These are phyloP conservation scores for Pterobdella sp. DNA, from an alignment of 2,888 invertebrate genomes.

Conservation along the genomic window DNA sequence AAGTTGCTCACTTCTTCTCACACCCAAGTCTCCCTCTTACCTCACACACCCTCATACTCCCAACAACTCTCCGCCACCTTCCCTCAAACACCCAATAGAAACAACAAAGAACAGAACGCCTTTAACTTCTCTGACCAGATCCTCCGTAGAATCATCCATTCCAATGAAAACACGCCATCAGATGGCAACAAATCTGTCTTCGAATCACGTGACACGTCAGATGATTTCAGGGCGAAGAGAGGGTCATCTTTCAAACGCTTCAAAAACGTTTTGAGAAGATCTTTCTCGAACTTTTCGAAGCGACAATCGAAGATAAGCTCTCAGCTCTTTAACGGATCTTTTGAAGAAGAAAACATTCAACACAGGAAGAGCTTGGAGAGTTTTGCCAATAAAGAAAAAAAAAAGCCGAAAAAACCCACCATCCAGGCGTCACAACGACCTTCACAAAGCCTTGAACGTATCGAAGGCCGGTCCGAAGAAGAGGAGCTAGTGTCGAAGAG, in stretches of 20 bases:
- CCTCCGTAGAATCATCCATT: background rate
- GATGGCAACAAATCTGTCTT: background rate
- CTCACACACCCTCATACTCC: background rate
- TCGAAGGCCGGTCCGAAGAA: background rate
- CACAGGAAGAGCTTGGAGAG: background rate
- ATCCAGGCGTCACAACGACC: too few species aligned
- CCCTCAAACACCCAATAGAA: slow-evolving; percentile 10
- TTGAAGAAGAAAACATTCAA: background rate
- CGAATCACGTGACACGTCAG: background rate
- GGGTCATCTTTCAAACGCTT: background rate
- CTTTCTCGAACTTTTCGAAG: background rate
- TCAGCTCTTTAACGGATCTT: background rate
- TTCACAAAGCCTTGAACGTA: too few species aligned
- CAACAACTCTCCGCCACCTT: slow-evolving; percentile 10
- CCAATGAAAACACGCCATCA: background rate
- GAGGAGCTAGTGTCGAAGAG: too few species aligned
- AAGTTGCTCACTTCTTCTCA: background rate
- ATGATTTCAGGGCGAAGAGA: background rate
- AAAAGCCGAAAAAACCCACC: background rate
- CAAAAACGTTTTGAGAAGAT: background rate
- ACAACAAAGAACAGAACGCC: background rate
- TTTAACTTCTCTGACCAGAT: slow-evolving; percentile 5
- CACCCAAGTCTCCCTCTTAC: background rate
- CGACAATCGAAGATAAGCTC: background rate
- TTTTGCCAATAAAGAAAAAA: background rate